Base-by-base conservation (phyloP, 2,797 vertebrate species). In the Cossypha caffra region DNA sequence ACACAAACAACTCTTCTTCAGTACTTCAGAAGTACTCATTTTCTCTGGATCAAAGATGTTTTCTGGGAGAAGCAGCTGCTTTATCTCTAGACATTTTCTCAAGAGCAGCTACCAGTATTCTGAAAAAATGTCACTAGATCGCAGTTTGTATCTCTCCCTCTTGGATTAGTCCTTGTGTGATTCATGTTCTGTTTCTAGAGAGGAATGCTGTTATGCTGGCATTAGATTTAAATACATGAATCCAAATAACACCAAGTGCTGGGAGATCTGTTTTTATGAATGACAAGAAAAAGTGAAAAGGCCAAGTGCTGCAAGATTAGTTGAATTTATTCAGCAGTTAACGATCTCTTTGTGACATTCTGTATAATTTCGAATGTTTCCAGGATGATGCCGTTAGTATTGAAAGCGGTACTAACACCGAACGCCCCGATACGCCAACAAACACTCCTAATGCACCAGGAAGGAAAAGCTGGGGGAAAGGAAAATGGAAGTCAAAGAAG, bases 401-500 rank as follows among this genome's bases (percentile, higher is more conserved):
- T 48, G 99, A 99, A 94, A 99, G 99, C 0, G 99, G 99, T 16
- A 99, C 99, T 62, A 99, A 99, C 59, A 98, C 98, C 0, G 99
- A 99, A 89, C 99, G 99, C 8, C 99, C 99, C 0, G 99, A 99
- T 96, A 99, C 99, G 2, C 99, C 99, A 72, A 99, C 99, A 31
- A 99, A 99, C 98, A 99, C 99, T 0, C 98, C 99, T 77, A 99
- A 99, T 45, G 99, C 98, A 5, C 99, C 99, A 0, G 99, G 99
- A 91, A 99, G 99, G 29, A 99, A 99, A 97, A 99, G 99, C 97
- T 99, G 99, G 99, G 99, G 99, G 35, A 99, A 99, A 97, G 99
- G 99, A 95, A 99, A 99, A 95, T 99, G 99, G 99, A 99, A 99
- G 95, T 99, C 99, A 57, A 99, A 99, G 98, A 99, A 99, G 97